Percentiles rank a stretch among this genome's conserved stretches.
Conservation (phyloP, 2,797 vertebrate species). For the Siniperca undulata region DNA sequence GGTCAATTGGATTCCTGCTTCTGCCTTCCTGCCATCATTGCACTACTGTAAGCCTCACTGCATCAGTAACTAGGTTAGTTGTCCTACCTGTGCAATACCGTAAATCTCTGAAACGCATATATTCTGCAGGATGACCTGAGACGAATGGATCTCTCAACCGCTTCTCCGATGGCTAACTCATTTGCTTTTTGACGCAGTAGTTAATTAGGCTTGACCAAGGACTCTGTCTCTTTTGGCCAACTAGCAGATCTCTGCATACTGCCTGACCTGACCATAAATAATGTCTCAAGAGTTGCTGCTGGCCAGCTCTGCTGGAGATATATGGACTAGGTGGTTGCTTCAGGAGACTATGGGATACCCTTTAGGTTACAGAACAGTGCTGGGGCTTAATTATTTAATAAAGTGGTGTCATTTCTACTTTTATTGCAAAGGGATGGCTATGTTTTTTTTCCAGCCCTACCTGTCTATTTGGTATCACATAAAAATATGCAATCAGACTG, state of each 20-base stretch:
- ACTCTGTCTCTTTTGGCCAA: constrained; percentile 39
- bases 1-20: constrained; percentile 1
- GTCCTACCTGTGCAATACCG: constrained; percentile 63
- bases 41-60: constrained; percentile 16
- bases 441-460: neutral
- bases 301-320: constrained; percentile 43
- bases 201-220: constrained; percentile 71
- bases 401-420: neutral
- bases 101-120: constrained; percentile 19
- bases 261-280: constrained; percentile 55
- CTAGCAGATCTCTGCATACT: constrained; percentile 40
- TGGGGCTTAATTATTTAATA: neutral
- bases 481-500: constrained; percentile 27
- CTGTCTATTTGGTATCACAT: constrained; percentile 24
- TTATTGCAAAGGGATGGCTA: neutral
- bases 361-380: constrained; percentile 26
- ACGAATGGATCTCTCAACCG: constrained; percentile 58
- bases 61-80: constrained; percentile 41
- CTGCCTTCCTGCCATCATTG: constrained; percentile 22
- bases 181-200: constrained; percentile 63
- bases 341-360: neutral
- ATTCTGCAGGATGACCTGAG: constrained; percentile 39
- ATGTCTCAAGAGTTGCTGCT: constrained; percentile 44
- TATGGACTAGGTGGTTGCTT: constrained; percentile 6
- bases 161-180: constrained; percentile 64